These are phyloP conservation scores for Delichon dasypus DNA, from an alignment of 2,797 vertebrate species.

Conservation along the genomic window DNA sequence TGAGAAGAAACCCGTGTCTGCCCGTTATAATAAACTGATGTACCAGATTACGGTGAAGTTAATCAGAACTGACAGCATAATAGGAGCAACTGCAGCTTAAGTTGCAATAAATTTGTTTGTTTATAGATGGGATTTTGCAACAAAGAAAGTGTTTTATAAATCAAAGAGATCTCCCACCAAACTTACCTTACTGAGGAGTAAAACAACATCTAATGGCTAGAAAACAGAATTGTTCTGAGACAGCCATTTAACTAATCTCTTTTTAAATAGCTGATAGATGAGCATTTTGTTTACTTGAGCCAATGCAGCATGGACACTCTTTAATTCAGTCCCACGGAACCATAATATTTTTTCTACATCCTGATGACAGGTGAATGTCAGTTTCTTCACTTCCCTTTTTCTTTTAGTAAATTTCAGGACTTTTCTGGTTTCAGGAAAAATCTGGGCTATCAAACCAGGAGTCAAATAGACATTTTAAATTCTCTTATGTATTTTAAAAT, in stretches of 20 bases:
- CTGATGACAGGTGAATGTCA: not conserved
- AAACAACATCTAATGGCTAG: not conserved
- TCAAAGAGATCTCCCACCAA: not conserved
- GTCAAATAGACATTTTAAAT: not conserved
- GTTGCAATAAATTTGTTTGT: slow-evolving; percentile 49
- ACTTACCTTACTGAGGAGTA: not conserved
- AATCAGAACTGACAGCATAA: slow-evolving; percentile 32
- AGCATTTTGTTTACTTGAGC: not conserved
- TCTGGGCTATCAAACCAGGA: not conserved
- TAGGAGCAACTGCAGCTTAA: not conserved
- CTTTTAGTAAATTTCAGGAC: not conserved
- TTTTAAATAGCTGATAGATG: not conserved
- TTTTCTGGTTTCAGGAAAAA: not conserved
- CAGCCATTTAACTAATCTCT: not conserved
- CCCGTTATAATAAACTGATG: slow-evolving; percentile 33
- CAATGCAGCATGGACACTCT: not conserved
- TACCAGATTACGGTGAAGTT: slow-evolving; percentile 23
- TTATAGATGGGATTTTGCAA: slow-evolving; percentile 34
- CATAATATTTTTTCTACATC: not conserved
- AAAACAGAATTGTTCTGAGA: not conserved
- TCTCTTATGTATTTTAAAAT: not conserved
- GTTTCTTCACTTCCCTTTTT: not conserved
- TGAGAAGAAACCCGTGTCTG: slow-evolving; percentile 44
- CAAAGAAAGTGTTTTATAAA: slow-evolving; percentile 11
- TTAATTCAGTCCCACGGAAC: not conserved